Percentiles rank a stretch among this genome's conserved stretches.
These are phyloP conservation scores for Conus canariensis DNA, from an alignment of 2,888 invertebrate genomes.

Conservation along the genomic window DNA sequence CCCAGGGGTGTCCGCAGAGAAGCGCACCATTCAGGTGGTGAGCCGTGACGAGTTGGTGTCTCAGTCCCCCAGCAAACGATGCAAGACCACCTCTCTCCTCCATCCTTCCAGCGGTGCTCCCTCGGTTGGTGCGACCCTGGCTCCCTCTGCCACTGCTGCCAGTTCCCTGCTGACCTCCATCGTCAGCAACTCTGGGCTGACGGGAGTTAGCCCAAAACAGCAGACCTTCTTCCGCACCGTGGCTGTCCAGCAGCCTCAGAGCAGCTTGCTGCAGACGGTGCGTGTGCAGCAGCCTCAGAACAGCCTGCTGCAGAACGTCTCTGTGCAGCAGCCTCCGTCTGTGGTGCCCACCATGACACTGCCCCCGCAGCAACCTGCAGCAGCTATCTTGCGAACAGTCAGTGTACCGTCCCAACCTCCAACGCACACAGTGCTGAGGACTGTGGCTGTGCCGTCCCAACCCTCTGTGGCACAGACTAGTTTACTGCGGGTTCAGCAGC, in stretches of 20 bases:
- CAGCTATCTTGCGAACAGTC: constrained; percentile 14
- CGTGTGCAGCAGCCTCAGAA: constrained; percentile 33
- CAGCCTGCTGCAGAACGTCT: not conserved
- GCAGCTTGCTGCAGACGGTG: constrained; percentile 26
- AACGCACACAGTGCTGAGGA: constrained; percentile 7
- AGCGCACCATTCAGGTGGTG: constrained; percentile 60
- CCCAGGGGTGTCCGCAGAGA: constrained; percentile 50
- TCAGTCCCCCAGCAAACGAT: constrained; percentile 31
- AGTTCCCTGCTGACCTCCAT: constrained; percentile 41
- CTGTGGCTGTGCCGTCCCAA: not conserved
- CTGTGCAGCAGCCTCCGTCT: constrained; percentile 12
- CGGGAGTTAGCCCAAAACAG: not conserved
- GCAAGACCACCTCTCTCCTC: constrained; percentile 12
- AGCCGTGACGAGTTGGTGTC: constrained; percentile 57
- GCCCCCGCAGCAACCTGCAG: constrained; percentile 6
- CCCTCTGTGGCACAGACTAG: not conserved
- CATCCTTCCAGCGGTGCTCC: not conserved
- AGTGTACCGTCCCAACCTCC: constrained; percentile 18
- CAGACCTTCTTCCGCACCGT: constrained; percentile 23
- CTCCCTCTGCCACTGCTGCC: constrained; percentile 33
- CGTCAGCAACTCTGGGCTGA: constrained; percentile 23
- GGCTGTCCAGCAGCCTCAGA: constrained; percentile 36
- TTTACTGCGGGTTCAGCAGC: constrained; percentile 11
- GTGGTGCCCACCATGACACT: constrained; percentile 15
- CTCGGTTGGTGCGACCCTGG: not conserved